Conservation (phyloP, 2,113 vertebrate genomes). For the Trinectes maculatus region DNA sequence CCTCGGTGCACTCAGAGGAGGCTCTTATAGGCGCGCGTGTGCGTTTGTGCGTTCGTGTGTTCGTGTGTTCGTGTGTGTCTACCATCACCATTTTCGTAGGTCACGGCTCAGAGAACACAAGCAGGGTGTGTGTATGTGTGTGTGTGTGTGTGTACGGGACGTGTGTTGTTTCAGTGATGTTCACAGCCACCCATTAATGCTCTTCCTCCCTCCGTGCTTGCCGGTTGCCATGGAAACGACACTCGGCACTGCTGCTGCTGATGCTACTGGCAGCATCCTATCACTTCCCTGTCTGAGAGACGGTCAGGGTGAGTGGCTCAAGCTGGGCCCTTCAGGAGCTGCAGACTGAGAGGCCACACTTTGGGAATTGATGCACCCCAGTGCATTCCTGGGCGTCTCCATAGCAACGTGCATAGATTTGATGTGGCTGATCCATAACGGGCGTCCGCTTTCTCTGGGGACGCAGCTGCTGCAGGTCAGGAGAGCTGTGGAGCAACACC, state of each 20-base stretch:
- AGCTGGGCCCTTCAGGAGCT: slow-evolving; percentile 11
- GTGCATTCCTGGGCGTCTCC: slow-evolving; percentile 25
- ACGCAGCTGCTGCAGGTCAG: background rate
- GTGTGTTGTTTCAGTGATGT: slow-evolving; percentile 49
- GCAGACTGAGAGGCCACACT: background rate
- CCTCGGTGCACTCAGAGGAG: background rate
- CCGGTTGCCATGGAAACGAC: slow-evolving; percentile 72
- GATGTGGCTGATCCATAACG: background rate
- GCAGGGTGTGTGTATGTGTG: background rate
- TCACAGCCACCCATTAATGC: slow-evolving; percentile 43
- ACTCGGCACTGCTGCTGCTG: slow-evolving; percentile 20
- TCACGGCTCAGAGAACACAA: slow-evolving; percentile 27
- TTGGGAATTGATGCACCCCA: slow-evolving; percentile 7
- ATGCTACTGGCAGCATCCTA: slow-evolving; percentile 24
- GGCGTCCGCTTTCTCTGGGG: background rate
- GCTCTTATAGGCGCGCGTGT: slow-evolving; percentile 5
- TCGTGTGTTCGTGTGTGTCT: slow-evolving; percentile 16
- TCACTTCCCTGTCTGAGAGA: slow-evolving; percentile 31
- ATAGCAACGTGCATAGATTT: slow-evolving; percentile 31
- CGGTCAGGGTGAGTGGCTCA: too few species aligned
- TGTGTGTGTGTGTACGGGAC: background rate
- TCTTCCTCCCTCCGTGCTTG: slow-evolving; percentile 47
- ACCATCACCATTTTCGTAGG: slow-evolving; percentile 21
- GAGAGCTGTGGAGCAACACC: too few species aligned
- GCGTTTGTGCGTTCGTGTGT: slow-evolving; percentile 9